These are phyloP conservation scores for Apistogramma diplotaenia DNA, from an alignment of 2,113 vertebrate species.

Conservation along the genomic window DNA sequence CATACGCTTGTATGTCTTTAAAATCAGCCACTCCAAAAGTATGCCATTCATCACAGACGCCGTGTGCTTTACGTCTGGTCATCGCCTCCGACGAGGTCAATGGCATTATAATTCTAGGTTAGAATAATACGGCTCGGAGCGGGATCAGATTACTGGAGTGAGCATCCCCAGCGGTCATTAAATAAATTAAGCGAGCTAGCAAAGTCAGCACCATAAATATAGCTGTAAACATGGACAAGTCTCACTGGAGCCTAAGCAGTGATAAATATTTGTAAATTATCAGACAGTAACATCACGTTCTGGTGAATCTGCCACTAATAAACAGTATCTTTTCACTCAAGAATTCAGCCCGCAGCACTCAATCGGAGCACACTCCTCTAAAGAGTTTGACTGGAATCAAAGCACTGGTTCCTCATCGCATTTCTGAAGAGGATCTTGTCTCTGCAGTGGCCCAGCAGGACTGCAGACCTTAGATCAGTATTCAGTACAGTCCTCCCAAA, in stretches of 20 bases:
- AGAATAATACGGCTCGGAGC: constrained; percentile 49
- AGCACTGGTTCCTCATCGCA: constrained; percentile 41
- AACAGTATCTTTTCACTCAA: background rate
- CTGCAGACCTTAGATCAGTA: constrained; percentile 71
- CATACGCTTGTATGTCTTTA: constrained; percentile 61
- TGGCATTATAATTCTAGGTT: constrained; percentile 51
- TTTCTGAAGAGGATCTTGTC: constrained; percentile 53
- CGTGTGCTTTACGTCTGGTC: constrained; percentile 49
- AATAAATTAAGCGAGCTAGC: constrained; percentile 18
- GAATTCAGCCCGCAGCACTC: background rate
- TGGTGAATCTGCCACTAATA: background rate
- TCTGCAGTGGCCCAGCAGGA: constrained; percentile 62
- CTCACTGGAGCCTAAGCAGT: background rate
- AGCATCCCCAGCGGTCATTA: constrained; percentile 15
- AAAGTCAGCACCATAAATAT: constrained; percentile 9
- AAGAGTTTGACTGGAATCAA: constrained; percentile 36
- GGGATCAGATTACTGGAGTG: constrained; percentile 36
- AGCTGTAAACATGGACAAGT: constrained; percentile 3
- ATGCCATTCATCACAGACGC: constrained; percentile 61
- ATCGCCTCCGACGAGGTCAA: constrained; percentile 58
- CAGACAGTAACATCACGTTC: background rate
- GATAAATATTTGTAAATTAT: constrained; percentile 30
- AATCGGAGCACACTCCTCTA: background rate
- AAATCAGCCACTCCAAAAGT: constrained; percentile 60
- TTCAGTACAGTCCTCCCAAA: constrained; percentile 66